Percentiles rank a stretch among this genome's conserved stretches.
Evolutionary conservation across 2,113 vertebrate genomes (phyloP).

Genomic region (Bos javanicus): DNA sequence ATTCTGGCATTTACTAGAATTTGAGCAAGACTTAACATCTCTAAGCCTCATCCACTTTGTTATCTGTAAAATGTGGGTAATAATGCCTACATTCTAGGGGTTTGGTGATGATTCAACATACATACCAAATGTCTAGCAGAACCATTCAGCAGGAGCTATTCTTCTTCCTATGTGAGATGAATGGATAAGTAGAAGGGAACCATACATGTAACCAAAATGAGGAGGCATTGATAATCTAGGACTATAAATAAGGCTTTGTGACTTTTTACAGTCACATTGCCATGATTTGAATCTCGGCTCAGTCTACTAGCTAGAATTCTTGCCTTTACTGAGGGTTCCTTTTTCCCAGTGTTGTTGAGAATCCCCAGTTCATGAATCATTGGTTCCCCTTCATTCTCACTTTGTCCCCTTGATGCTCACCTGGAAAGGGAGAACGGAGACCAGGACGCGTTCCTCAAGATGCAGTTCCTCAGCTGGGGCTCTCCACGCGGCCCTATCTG

Average conservation of each 20-base stretch:
- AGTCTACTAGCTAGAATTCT: not conserved
- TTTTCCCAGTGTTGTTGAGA: not conserved
- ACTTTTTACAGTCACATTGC: not conserved
- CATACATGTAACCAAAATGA: not conserved
- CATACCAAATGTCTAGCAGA: not conserved
- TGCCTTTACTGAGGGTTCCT: not conserved
- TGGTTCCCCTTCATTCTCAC: not conserved
- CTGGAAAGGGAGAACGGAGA: not conserved
- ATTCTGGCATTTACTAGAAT: conserved; percentile 33
- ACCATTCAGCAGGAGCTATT: not conserved
- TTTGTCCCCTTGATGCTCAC: not conserved
- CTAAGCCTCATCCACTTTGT: not conserved
- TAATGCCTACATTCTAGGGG: not conserved
- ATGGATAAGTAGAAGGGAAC: not conserved
- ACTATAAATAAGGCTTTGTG: not conserved
- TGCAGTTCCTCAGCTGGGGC: not conserved
- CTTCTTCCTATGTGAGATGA: not conserved
- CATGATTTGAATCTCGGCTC: not conserved
- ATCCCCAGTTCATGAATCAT: not conserved
- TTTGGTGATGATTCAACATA: not conserved
- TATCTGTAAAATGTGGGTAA: not conserved
- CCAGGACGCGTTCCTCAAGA: not conserved
- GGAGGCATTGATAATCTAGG: not conserved
- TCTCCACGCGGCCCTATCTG: not conserved
- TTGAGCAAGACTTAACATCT: not conserved